Evolutionary conservation across 2,888 invertebrate species (phyloP).

Genomic region (Apotomis capreana): DNA sequence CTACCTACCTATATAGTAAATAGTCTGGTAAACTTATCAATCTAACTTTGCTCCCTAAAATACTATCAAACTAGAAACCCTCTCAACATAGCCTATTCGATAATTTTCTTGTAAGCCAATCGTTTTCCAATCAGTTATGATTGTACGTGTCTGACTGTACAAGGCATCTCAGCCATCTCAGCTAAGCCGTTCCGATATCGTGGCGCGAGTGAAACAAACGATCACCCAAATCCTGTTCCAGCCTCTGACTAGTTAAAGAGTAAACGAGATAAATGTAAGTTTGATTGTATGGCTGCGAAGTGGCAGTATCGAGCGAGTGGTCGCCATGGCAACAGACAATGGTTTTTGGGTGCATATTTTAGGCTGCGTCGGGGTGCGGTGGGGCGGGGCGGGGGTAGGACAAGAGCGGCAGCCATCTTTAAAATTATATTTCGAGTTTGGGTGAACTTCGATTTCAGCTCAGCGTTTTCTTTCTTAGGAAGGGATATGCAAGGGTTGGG

Average conservation of each 20-base stretch:
- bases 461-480: constrained; percentile 62
- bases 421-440: constrained; percentile 82
- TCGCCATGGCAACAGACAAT: constrained; percentile 83
- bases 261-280: constrained; percentile 76
- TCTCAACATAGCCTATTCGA: constrained; percentile 45
- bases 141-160: constrained; percentile 54
- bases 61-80: constrained; percentile 40
- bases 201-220: constrained; percentile 63
- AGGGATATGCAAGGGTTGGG: constrained; percentile 57
- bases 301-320: constrained; percentile 77
- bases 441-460: constrained; percentile 72
- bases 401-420: constrained; percentile 80
- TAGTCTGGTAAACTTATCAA: background rate
- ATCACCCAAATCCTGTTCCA: constrained; percentile 69
- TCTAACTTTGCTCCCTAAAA: constrained; percentile 12
- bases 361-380: constrained; percentile 75
- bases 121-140: constrained; percentile 73
- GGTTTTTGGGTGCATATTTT: constrained; percentile 84
- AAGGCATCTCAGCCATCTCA: constrained; percentile 64
- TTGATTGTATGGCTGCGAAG: constrained; percentile 69
- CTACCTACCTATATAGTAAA: too few relatives aligned
- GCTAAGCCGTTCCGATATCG: constrained; percentile 77
- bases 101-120: constrained; percentile 65
- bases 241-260: constrained; percentile 70
- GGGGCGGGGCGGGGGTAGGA: constrained; percentile 64